phyloP scores from a whole-genome alignment of 2,113 vertebrate genomes.

The human (Homo sapiens) region GRCh38 chrX:24450001-24450500 shows the following conservation, averaged over 20 bases:
- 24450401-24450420: background rate
- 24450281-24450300: background rate
- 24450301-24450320: background rate
- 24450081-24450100: background rate
- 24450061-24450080: background rate
- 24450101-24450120: background rate
- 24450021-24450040: background rate
- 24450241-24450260: background rate
- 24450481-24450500: background rate
- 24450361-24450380: conserved; percentile 10
- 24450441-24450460: background rate
- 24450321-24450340: background rate
- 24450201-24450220: background rate
- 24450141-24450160: background rate
- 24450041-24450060: background rate
- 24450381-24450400: background rate
- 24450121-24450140: background rate
- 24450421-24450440: background rate
- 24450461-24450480: background rate
- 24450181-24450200: background rate
- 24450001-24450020: background rate
- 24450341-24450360: background rate
- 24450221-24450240: background rate
- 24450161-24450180: background rate
- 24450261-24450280: background rate